phyloP scores from a whole-genome alignment of 2,113 vertebrate genomes.

The Aleadryas rufinucha region DNA sequence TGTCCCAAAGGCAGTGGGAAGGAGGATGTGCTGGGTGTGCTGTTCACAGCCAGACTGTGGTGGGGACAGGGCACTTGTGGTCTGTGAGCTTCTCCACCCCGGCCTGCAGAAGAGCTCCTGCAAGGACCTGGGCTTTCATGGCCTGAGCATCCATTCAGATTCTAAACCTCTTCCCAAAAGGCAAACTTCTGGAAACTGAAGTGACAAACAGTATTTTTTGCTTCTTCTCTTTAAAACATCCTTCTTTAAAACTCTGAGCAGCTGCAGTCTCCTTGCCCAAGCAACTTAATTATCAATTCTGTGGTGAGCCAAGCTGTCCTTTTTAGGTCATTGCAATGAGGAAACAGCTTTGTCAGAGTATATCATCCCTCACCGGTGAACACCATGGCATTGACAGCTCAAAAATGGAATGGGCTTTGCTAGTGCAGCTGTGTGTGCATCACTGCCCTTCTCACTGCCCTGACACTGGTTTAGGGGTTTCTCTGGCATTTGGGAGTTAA shows the following conservation, averaged over 20 bases:
- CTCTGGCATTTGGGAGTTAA: neutral
- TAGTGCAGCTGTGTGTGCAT: neutral
- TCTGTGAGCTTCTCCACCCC: neutral
- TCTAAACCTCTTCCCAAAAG: neutral
- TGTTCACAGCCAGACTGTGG: neutral
- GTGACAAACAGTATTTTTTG: neutral
- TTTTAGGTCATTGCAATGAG: neutral
- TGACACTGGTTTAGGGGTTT: neutral
- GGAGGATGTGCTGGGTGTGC: neutral
- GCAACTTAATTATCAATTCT: neutral
- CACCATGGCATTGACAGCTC: fast-evolving
- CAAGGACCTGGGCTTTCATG: neutral
- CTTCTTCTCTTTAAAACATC: neutral
- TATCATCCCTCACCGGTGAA: neutral
- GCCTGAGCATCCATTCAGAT: neutral
- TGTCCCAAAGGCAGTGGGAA: neutral
- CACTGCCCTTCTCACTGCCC: neutral
- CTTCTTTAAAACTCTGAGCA: neutral
- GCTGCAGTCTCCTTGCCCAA: neutral
- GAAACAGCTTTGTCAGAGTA: neutral
- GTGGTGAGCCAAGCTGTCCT: neutral
- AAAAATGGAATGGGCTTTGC: neutral
- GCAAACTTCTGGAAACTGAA: neutral
- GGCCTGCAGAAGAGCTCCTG: neutral
- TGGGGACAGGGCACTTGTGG: no score